Evolutionary conservation across 2,797 vertebrate genomes (phyloP), one percentile per base, ranked within the genome.

Genomic region (Lepus oiostolus): DNA sequence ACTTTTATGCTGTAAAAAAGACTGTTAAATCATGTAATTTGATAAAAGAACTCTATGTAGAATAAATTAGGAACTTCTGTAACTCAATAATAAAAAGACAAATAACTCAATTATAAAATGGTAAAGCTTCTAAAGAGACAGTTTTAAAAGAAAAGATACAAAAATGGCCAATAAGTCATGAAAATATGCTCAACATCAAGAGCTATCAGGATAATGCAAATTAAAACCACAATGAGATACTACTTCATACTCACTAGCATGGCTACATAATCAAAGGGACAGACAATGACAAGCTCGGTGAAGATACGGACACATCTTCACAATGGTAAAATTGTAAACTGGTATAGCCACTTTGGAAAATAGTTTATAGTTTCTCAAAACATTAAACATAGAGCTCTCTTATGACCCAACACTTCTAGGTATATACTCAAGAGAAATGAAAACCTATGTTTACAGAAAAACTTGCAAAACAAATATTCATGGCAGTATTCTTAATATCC

Each of bases 21-120:
- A 88, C 26, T 74, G 67, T 52, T n/a, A 76, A 93, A 85, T 75
- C 8, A 1, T 71, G 52, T 42, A 42, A 62, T 35, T 19, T 60
- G 35, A 74, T 32, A 86, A 82, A 28, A 10, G 22, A 71, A 1
- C 19, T 72, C 38, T 11, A 28, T 13, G 12, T 11, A 92, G 85
- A 74, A 50, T 54, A 81, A 63, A 90, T 79, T 32, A 74, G 60
- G 5, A 62, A 79, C 19, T 42, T 52, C 42, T 26, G 0, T 16
- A 84, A 87, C 14, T 95, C 63, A 63, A 60, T 62, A 77, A 93
- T 50, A 58, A 84, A 79, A 92, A 87, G 32, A 87, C 5, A 94
- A 58, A 58, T 58, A 58, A 93, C 35, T 4, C 54, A 72, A 70
- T 68, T 93, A 90, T 68, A 70, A 83, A 76, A 32, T 68, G 30